Evolutionary conservation across 2,888 invertebrate genomes (phyloP).

Genomic region (Cantharis nigra): DNA sequence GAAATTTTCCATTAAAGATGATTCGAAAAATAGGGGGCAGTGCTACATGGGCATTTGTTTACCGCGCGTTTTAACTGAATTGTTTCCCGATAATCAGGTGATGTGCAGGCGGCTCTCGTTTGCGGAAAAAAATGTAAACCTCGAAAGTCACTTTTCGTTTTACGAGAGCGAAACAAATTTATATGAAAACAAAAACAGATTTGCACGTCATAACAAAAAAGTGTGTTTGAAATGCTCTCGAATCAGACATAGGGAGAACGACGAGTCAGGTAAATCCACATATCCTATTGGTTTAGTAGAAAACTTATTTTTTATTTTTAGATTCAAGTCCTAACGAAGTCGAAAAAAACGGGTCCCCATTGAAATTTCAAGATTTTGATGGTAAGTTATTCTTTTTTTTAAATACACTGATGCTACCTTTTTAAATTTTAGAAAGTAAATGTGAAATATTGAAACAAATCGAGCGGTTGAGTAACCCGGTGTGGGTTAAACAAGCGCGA

Average conservation of each 20-base stretch:
- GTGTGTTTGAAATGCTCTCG: constrained; percentile 35
- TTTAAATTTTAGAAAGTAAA: constrained; percentile 16
- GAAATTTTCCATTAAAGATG: constrained; percentile 47
- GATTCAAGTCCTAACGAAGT: constrained; percentile 1
- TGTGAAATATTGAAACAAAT: constrained; percentile 71
- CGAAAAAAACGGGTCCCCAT: background rate
- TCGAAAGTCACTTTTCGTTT: constrained; percentile 3
- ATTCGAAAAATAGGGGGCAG: constrained; percentile 61
- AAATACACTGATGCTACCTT: background rate
- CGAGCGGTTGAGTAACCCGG: constrained; percentile 77
- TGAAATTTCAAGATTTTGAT: background rate
- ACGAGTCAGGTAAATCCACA: background rate
- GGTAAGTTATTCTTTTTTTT: background rate
- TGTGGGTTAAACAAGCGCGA: constrained; percentile 79
- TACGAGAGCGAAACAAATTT: constrained; percentile 4
- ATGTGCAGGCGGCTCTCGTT: constrained; percentile 32
- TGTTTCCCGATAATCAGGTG: constrained; percentile 64
- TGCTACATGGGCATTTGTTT: constrained; percentile 76
- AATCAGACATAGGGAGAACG: constrained; percentile 15
- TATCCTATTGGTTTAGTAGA: too few species aligned
- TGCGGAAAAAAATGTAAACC: constrained; percentile 17
- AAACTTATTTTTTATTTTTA: background rate
- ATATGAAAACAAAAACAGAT: constrained; percentile 19
- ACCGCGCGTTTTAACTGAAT: constrained; percentile 68
- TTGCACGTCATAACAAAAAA: constrained; percentile 28